Evolutionary conservation across 1,140 invertebrate species (phyloP), one percentile per base, ranked within the genome.

Genomic region (Lethrus apterus): DNA sequence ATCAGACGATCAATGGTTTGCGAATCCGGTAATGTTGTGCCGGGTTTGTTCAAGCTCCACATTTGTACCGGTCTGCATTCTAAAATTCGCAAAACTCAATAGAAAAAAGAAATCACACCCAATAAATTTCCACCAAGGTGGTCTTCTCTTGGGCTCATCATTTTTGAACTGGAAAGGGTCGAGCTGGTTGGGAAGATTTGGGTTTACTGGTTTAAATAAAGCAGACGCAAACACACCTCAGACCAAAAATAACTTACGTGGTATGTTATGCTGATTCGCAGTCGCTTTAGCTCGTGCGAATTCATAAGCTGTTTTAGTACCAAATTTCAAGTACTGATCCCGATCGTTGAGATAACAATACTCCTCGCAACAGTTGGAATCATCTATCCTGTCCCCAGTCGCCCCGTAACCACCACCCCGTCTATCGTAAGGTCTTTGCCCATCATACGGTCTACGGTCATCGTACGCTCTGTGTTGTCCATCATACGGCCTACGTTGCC

Each of bases 241-340:
- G n/a, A n/a, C n/a, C n/a, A n/a, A n/a, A n/a, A n/a, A n/a, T n/a
- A 32, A 66, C 68, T 72, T 66, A 74, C 76, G 69, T 46, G 73
- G 73, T 38, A 80, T 68, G 41, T 69, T 68, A 48, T 77, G 74
- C 35, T 71, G 65, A 44, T 43, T 70, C 65, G 46, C 65, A 71
- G 10, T 65, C 65, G 68, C 65, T 45, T 62, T 66, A 38, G 70
- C 67, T 53, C 72, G 74, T 15, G 74, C 69, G 53, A 77, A 77
- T 54, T 77, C 71, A 58, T 83, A 83, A 2, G 79, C 73, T 0
- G 79, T 81, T 62, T 80, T 81, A 1, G 75, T 75, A 7, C 70
- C 73, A 56, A 80, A 80, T n/a, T 74, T 69, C 5, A 77, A 64
- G 48, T 74, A 70, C 0, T 78, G 76, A 30, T 78, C 68, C n/a